A percentile compares a stretch with the other conserved stretches of the same genome.
These are phyloP conservation scores for Pagrus major DNA, from an alignment of 2,113 vertebrate species.

Conservation along the genomic window DNA sequence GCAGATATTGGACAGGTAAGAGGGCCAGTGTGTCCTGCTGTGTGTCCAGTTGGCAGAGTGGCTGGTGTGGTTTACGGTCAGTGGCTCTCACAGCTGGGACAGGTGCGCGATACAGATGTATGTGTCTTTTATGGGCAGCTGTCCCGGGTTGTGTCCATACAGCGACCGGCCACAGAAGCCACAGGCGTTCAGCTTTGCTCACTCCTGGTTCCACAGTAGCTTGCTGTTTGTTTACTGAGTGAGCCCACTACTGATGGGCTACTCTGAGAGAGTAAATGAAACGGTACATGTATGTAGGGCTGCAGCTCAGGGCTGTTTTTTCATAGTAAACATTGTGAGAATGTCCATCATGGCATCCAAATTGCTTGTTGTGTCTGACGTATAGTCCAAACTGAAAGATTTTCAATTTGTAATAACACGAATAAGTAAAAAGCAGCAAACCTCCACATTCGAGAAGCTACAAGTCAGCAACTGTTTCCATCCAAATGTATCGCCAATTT, in stretches of 20 bases:
- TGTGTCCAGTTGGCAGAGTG: conserved; percentile 46
- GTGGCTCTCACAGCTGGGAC: conserved; percentile 60
- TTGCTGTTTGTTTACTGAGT: conserved; percentile 73
- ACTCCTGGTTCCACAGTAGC: conserved; percentile 62
- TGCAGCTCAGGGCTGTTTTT: neutral
- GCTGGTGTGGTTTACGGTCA: conserved; percentile 60
- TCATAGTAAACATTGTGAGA: neutral
- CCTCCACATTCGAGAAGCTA: too few species aligned
- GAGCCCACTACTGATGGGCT: conserved; percentile 51
- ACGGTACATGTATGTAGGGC: conserved; percentile 28
- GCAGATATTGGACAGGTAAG: conserved; percentile 15
- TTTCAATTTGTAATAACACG: neutral
- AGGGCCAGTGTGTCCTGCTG: conserved; percentile 22
- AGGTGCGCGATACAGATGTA: conserved; percentile 74
- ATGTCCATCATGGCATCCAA: neutral
- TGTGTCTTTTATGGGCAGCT: conserved; percentile 70
- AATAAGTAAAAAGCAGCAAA: neutral
- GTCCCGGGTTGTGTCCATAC: conserved; percentile 70
- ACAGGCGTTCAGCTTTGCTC: conserved; percentile 65
- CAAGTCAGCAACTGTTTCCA: too few species aligned
- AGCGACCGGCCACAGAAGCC: conserved; percentile 72
- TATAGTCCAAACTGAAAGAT: neutral
- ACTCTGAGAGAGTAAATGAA: conserved; percentile 41
- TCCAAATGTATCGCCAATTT: too few species aligned
- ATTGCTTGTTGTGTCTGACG: neutral